Conservation (phyloP, 1,140 invertebrate genomes). For the Nasonia vitripennis region DNA sequence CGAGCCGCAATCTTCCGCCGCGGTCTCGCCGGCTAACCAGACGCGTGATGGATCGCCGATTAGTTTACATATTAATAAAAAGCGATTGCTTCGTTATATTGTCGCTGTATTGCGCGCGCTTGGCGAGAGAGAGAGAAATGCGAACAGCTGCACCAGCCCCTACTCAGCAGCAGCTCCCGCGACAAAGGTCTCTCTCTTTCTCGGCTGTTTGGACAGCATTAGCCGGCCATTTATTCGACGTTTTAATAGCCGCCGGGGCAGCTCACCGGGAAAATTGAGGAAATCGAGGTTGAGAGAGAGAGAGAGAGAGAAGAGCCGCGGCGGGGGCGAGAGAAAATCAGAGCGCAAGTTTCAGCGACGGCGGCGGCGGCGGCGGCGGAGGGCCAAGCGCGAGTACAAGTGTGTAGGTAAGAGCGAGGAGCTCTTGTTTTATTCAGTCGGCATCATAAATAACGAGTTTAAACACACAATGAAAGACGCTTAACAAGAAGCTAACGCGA, state of each 20-base stretch:
- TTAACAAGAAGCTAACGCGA: slow-evolving; percentile 77
- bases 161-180: slow-evolving; percentile 55
- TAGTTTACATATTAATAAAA: not conserved
- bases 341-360: not conserved
- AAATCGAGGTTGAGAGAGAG: not conserved
- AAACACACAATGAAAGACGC: slow-evolving; percentile 77
- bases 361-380: not conserved
- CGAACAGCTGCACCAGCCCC: too few relatives aligned
- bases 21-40: not conserved
- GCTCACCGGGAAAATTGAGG: not conserved
- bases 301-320: too few relatives aligned
- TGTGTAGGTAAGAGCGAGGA: slow-evolving; percentile 52
- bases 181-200: slow-evolving; percentile 41
- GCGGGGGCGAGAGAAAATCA: slow-evolving; percentile 3
- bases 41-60: not conserved
- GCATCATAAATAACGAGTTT: slow-evolving; percentile 76
- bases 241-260: slow-evolving; percentile 62
- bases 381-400: not conserved
- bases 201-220: slow-evolving; percentile 72
- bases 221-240: slow-evolving; percentile 69
- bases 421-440: slow-evolving; percentile 76
- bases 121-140: too few relatives aligned
- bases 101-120: too few relatives aligned
- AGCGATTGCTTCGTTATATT: not conserved
- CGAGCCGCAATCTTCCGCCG: not conserved